Evolutionary conservation across 2,888 invertebrate genomes (phyloP).

Genomic region (Erpobdella octoculata): DNA sequence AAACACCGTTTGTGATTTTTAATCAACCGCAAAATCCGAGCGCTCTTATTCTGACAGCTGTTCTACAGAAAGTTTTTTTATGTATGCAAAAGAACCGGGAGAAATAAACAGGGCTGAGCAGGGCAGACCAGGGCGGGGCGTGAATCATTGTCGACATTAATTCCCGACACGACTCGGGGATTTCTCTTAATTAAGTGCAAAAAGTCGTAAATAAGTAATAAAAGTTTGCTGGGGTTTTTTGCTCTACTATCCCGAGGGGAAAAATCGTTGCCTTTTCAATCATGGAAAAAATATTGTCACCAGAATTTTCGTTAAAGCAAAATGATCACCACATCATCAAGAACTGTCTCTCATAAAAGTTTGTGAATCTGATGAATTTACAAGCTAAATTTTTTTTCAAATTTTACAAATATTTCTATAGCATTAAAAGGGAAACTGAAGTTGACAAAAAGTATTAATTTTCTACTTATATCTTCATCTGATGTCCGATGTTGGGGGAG

Average conservation of each 20-base stretch:
- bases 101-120: neutral
- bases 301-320: neutral
- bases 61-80: too few relatives aligned
- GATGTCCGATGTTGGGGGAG: too few relatives aligned
- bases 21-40: too few relatives aligned
- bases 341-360: neutral
- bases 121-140: neutral
- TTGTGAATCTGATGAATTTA: neutral
- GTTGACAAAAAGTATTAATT: too few relatives aligned
- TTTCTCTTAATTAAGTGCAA: slow-evolving; percentile 13
- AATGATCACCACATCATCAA: neutral
- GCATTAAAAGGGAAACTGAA: too few relatives aligned
- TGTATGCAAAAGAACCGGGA: too few relatives aligned
- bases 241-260: too few relatives aligned
- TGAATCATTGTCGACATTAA: slow-evolving; percentile 9
- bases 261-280: too few relatives aligned
- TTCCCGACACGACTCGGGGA: slow-evolving; percentile 2
- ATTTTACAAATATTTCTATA: neutral
- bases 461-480: too few relatives aligned
- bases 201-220: slow-evolving; percentile 4
- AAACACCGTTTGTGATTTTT: neutral
- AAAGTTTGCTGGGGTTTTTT: too few relatives aligned
- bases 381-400: neutral
- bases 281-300: too few relatives aligned
- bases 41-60: too few relatives aligned